phyloP scores from a whole-genome alignment of 2,888 invertebrate genomes.

The Mimachlamys varia region DNA sequence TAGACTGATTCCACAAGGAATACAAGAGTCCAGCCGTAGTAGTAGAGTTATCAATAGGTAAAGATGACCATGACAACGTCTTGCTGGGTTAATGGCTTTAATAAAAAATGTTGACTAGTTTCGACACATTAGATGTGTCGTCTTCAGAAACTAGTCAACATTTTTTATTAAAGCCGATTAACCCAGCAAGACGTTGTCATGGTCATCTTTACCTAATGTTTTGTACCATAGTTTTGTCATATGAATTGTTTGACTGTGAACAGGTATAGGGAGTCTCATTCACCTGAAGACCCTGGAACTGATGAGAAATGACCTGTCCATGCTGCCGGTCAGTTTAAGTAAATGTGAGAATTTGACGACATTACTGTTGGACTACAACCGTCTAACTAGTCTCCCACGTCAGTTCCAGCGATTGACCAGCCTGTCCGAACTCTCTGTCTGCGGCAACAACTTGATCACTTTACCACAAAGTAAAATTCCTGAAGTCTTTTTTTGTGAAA shows the following conservation, averaged over 20 bases:
- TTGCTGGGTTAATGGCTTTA: no score
- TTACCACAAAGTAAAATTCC: neutral
- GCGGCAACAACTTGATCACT: neutral
- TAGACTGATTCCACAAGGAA: no score
- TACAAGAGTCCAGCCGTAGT: no score
- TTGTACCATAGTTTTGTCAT: no score
- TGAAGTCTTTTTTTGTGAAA: neutral
- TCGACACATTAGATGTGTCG: no score
- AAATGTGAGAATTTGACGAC: neutral
- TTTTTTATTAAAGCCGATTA: no score
- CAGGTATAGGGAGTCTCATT: neutral
- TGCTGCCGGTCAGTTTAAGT: neutral
- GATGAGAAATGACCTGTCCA: constrained; percentile 14
- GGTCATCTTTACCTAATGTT: no score
- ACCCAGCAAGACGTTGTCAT: no score
- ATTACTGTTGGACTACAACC: neutral
- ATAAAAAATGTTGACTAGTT: no score
- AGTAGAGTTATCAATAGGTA: no score
- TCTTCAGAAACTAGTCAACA: no score
- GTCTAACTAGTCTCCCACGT: neutral
- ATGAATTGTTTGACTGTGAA: neutral
- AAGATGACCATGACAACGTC: no score
- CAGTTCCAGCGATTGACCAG: neutral
- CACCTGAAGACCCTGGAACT: neutral
- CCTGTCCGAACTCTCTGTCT: neutral